These are phyloP conservation scores for Rattus rattus DNA, from an alignment of 2,113 vertebrate species.

Conservation along the genomic window DNA sequence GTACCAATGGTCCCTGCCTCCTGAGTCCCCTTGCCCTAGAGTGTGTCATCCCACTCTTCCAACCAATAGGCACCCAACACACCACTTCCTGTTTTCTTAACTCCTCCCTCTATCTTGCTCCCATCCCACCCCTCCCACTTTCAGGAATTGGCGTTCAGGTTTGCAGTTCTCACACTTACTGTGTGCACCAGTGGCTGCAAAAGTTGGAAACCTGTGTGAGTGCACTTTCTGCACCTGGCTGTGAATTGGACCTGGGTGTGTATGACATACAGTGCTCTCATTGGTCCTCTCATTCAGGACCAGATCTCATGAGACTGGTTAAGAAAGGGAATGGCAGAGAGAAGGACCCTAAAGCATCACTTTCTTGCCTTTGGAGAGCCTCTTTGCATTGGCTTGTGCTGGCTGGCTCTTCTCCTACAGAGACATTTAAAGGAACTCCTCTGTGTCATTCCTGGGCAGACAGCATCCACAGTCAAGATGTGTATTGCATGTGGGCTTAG, in stretches of 20 bases:
- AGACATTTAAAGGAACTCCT: conserved; percentile 29
- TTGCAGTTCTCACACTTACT: conserved; percentile 15
- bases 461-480: not conserved
- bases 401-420: not conserved
- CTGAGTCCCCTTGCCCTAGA: not conserved
- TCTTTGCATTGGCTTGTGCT: conserved; percentile 1
- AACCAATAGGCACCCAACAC: conserved; percentile 8
- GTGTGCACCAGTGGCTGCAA: not conserved
- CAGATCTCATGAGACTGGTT: conserved; percentile 20
- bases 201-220: not conserved
- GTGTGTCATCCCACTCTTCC: not conserved
- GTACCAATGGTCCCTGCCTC: not conserved
- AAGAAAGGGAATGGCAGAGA: not conserved
- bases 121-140: not conserved
- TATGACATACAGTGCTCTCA: not conserved
- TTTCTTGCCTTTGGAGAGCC: conserved; percentile 18
- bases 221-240: conserved; percentile 37
- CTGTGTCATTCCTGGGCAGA: not conserved
- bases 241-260: not conserved
- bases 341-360: not conserved
- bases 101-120: not conserved
- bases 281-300: not conserved
- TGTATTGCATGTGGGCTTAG: not conserved
- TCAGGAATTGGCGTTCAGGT: not conserved
- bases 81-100: conserved; percentile 37